Evolutionary conservation across 2,888 invertebrate genomes (phyloP).

Genomic region (Neoaliturus tenellus): DNA sequence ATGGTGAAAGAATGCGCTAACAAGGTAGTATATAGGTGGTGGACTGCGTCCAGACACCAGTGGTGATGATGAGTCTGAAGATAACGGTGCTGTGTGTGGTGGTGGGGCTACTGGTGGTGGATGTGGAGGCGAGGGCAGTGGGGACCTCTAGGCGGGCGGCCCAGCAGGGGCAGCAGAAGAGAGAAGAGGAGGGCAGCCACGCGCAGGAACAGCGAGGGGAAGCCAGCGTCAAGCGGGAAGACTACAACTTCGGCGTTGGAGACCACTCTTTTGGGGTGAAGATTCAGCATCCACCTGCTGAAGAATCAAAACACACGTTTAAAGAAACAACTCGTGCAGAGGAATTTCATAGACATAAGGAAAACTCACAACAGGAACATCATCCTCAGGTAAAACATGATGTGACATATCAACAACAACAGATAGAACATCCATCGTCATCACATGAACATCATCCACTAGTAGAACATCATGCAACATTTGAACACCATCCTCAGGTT

Average conservation of each 20-base stretch:
- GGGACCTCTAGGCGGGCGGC: background rate
- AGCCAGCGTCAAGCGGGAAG: background rate
- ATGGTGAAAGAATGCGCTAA: conserved; percentile 5
- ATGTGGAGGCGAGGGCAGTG: background rate
- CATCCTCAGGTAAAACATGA: background rate
- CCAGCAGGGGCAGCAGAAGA: background rate
- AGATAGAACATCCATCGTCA: background rate
- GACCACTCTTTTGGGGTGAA: conserved; percentile 12
- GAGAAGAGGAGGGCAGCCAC: background rate
- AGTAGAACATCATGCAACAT: background rate
- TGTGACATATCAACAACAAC: no score
- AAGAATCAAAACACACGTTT: background rate
- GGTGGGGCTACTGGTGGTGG: background rate
- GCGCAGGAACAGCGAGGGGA: background rate
- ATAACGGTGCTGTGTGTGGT: conserved; percentile 22
- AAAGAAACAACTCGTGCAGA: background rate
- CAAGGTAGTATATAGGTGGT: conserved; percentile 3
- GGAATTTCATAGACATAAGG: background rate
- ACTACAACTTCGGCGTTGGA: background rate
- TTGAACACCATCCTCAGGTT: background rate
- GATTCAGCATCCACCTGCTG: background rate
- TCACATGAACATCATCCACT: background rate
- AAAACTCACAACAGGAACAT: background rate
- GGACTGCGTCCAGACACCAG: background rate
- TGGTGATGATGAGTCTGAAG: background rate